These are phyloP conservation scores for Protophormia terraenovae DNA, from an alignment of 2,888 invertebrate genomes.

Conservation along the genomic window DNA sequence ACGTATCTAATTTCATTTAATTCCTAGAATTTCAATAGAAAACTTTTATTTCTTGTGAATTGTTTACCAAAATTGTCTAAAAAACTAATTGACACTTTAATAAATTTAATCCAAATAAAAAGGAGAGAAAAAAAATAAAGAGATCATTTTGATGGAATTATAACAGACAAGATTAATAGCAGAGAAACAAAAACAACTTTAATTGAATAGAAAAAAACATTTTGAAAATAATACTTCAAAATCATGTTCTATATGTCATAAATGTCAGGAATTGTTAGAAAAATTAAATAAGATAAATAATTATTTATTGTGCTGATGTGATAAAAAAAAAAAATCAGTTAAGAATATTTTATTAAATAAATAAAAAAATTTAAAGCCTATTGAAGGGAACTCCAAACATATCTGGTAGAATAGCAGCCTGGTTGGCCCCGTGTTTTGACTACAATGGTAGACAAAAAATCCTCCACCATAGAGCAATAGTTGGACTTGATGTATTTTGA, in stretches of 20 bases:
- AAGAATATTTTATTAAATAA: too few species aligned
- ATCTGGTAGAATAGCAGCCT: too few species aligned
- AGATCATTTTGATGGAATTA: conserved; percentile 7
- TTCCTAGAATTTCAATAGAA: conserved; percentile 40
- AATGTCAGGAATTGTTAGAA: conserved; percentile 27
- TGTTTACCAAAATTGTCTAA: not conserved
- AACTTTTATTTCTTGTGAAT: not conserved
- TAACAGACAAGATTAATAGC: conserved; percentile 2
- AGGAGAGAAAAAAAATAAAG: not conserved
- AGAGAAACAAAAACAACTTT: not conserved
- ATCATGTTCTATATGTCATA: conserved; percentile 11
- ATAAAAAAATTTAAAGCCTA: too few species aligned
- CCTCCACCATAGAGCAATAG: too few species aligned
- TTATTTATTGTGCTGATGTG: too few species aligned
- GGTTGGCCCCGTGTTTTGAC: too few species aligned
- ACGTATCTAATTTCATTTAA: not conserved
- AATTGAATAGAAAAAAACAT: not conserved
- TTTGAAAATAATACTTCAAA: not conserved
- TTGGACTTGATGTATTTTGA: too few species aligned
- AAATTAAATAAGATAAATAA: not conserved
- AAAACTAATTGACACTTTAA: conserved; percentile 53
- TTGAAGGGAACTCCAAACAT: too few species aligned
- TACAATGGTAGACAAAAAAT: too few species aligned
- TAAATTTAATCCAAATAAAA: not conserved
- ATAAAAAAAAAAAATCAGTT: too few species aligned